Evolutionary conservation across 2,888 invertebrate species (phyloP).

Genomic region (Nomada fabriciana): DNA sequence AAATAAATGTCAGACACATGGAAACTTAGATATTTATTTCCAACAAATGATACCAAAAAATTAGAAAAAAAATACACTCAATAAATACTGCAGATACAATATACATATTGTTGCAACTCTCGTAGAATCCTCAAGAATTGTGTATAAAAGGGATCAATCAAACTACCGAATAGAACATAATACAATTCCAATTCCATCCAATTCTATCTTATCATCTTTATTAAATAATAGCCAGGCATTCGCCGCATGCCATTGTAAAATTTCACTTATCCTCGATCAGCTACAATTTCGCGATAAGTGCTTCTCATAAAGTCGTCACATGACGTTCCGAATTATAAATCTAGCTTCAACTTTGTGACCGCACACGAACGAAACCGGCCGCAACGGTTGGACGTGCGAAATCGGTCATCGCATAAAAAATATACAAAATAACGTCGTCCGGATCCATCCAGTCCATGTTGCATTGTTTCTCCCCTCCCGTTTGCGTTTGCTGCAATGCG

Average conservation of each 20-base stretch:
- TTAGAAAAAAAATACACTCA: too few relatives aligned
- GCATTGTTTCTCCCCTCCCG: not conserved
- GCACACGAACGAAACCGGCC: not conserved
- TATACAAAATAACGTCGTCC: not conserved
- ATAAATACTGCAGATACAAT: too few relatives aligned
- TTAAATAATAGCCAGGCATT: not conserved
- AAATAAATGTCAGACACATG: too few relatives aligned
- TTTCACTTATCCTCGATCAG: constrained; percentile 19
- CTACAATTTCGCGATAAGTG: constrained; percentile 12
- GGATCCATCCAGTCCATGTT: not conserved
- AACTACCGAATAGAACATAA: not conserved
- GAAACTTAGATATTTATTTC: too few relatives aligned
- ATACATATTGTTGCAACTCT: too few relatives aligned
- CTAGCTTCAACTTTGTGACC: not conserved
- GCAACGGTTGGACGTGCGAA: not conserved
- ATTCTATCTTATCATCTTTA: not conserved
- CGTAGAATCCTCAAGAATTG: too few relatives aligned
- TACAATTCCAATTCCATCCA: not conserved
- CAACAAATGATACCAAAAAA: too few relatives aligned
- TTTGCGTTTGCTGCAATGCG: not conserved
- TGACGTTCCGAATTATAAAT: not conserved
- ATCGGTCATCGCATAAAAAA: not conserved
- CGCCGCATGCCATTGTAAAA: not conserved
- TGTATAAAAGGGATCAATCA: too few relatives aligned
- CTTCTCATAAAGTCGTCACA: not conserved